Conservation (phyloP, 2,888 invertebrate genomes). For the Ditula angustiorana region DNA sequence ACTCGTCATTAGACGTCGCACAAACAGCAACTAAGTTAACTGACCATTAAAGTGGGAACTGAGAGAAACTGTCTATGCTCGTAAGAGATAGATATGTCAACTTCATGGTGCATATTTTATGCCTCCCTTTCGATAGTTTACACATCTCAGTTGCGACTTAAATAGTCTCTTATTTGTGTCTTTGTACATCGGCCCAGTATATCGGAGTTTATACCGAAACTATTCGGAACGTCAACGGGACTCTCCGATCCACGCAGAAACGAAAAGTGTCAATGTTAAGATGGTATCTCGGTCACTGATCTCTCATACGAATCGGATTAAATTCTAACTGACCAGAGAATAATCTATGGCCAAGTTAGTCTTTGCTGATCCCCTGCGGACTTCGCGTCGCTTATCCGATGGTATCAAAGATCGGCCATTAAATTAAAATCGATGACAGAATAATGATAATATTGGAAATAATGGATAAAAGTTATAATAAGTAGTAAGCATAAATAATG, state of each 20-base stretch:
- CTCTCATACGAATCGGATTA: conserved; percentile 30
- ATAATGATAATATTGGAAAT: conserved; percentile 55
- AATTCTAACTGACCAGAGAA: not conserved
- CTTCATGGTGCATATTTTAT: no score
- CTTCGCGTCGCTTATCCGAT: conserved; percentile 1
- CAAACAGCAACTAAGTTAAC: no score
- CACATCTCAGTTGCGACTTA: no score
- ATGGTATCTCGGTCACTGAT: conserved; percentile 34
- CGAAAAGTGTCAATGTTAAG: conserved; percentile 44
- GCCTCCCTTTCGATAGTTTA: no score
- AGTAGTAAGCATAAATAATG: conserved; percentile 78
- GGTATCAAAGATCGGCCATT: conserved; percentile 27
- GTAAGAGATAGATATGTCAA: no score
- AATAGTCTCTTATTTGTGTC: no score
- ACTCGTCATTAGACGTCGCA: no score
- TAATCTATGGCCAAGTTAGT: not conserved
- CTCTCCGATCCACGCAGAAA: not conserved
- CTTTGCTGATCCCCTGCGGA: not conserved
- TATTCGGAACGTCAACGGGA: no score
- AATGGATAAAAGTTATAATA: conserved; percentile 55
- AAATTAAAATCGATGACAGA: conserved; percentile 56
- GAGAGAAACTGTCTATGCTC: no score
- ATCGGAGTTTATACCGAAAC: not conserved
- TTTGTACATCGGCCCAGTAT: not conserved
- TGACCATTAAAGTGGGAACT: no score